Conservation (phyloP, 2,888 invertebrate genomes). For the Cyrtodaria siliqua region DNA sequence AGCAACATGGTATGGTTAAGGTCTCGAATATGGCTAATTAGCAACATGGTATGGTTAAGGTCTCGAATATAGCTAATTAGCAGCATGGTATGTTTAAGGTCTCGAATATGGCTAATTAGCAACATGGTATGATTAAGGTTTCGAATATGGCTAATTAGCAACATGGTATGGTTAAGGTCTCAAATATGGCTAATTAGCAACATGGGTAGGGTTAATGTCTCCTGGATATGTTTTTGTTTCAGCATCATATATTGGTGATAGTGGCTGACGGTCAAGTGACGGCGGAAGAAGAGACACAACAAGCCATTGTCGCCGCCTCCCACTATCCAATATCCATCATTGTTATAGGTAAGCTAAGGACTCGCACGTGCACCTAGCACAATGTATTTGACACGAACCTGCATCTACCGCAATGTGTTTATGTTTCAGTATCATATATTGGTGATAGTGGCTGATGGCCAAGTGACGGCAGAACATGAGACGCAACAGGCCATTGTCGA, state of each 20-base stretch:
- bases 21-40: no score
- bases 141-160: no score
- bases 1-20: no score
- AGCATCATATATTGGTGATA: slow-evolving; percentile 87
- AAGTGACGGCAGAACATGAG: slow-evolving; percentile 86
- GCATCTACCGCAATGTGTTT: not conserved
- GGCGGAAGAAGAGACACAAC: slow-evolving; percentile 85
- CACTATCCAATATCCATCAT: slow-evolving; percentile 86
- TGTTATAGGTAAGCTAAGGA: slow-evolving; percentile 86
- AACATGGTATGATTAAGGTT: no score
- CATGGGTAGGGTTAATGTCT: no score
- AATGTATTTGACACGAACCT: not conserved
- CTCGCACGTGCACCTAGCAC: not conserved
- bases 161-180: no score
- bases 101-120: no score
- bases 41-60: no score
- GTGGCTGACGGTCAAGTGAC: slow-evolving; percentile 87
- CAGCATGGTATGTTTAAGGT: no score
- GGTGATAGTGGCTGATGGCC: slow-evolving; percentile 87
- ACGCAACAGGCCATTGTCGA: slow-evolving; percentile 86
- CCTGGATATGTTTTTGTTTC: slow-evolving; percentile 36
- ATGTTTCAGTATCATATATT: slow-evolving; percentile 86
- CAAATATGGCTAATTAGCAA: no score
- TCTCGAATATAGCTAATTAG: no score
- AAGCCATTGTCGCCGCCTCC: slow-evolving; percentile 87